Evolutionary conservation across 2,113 vertebrate genomes (phyloP).

Genomic region (Syrrhaptes paradoxus): DNA sequence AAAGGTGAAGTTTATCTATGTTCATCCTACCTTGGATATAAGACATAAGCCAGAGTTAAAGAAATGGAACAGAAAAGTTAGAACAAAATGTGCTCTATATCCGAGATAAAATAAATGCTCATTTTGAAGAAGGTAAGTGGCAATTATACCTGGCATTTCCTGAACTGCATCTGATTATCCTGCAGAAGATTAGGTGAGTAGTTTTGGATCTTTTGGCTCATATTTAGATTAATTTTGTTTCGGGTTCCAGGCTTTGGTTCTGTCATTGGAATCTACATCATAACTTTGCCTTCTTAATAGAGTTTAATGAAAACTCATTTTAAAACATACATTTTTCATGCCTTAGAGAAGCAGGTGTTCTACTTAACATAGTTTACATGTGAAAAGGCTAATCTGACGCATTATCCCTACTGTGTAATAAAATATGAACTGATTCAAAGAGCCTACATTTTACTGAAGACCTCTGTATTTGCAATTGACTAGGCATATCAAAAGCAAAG

Average conservation of each 20-base stretch:
- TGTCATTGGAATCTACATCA: neutral
- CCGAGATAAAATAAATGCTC: neutral
- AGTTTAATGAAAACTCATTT: neutral
- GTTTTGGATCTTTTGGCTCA: neutral
- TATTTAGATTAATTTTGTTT: neutral
- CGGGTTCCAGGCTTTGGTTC: neutral
- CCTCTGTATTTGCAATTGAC: neutral
- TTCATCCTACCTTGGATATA: neutral
- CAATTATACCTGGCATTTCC: neutral
- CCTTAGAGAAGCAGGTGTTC: neutral
- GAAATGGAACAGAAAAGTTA: neutral
- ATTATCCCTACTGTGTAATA: neutral
- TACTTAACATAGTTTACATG: neutral
- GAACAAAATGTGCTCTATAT: neutral
- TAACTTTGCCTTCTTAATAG: neutral
- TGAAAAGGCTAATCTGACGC: neutral
- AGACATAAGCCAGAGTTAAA: neutral
- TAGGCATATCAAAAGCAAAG: neutral
- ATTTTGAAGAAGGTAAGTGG: neutral
- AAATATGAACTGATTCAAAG: neutral
- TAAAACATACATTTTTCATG: neutral
- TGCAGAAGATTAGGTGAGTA: neutral
- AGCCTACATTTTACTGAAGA: neutral
- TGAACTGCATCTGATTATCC: constrained; percentile 6
- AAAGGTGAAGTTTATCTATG: neutral